Percentiles rank a stretch among this genome's conserved stretches.
These are phyloP conservation scores for Pardalotus punctatus DNA, from an alignment of 2,113 vertebrate genomes.

Conservation along the genomic window DNA sequence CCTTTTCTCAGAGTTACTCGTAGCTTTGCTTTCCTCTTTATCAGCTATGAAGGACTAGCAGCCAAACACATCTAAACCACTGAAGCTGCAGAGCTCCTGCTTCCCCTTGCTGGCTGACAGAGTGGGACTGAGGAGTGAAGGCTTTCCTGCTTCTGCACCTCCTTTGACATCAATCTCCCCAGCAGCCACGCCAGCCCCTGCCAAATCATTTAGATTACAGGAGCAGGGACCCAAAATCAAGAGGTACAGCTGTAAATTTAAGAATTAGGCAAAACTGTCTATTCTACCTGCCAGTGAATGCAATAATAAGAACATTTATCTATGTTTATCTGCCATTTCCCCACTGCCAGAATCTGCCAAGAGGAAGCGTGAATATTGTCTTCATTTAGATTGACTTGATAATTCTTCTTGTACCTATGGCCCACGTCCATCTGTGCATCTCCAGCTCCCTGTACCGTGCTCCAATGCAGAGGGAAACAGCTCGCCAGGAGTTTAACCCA, in stretches of 20 bases:
- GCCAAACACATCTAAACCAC: neutral
- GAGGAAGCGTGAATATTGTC: neutral
- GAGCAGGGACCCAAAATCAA: neutral
- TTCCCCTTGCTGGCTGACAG: neutral
- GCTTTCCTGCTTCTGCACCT: accelerated
- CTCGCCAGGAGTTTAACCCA: neutral
- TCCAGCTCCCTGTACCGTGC: neutral
- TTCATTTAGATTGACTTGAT: neutral
- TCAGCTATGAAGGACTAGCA: neutral
- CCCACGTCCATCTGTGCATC: neutral
- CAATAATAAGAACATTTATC: neutral
- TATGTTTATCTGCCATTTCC: neutral
- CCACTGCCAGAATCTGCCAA: neutral
- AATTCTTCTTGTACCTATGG: neutral
- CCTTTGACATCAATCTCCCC: neutral
- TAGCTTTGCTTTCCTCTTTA: neutral
- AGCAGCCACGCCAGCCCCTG: neutral
- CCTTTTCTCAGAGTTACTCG: neutral
- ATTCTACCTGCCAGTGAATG: neutral
- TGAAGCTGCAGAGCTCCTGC: neutral
- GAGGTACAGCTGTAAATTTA: neutral
- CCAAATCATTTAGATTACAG: neutral
- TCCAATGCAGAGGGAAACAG: neutral
- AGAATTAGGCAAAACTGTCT: neutral
- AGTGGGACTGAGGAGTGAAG: neutral